Evolutionary conservation across 30 jellyfish, hydroid and myxozoan genomes (phyloP).

Genomic region (Turritopsis dohrnii): DNA sequence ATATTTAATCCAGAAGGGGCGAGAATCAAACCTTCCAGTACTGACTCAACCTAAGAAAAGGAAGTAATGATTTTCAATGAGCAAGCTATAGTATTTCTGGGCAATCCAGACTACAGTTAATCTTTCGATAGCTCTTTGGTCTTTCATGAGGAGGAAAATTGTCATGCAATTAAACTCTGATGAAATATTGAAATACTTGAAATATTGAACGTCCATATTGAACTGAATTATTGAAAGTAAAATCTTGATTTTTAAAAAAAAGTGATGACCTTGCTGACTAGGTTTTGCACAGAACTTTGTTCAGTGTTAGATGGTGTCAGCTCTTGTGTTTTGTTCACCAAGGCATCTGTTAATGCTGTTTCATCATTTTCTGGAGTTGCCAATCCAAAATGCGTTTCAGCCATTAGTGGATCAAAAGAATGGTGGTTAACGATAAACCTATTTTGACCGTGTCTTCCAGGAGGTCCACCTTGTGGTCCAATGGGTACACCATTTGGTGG

Average conservation of each 20-base stretch:
- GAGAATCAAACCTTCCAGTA: conserved; percentile 60
- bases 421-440: conserved; percentile 63
- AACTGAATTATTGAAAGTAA: neutral
- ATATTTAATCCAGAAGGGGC: conserved; percentile 63
- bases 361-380: conserved; percentile 54
- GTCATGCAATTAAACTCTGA: too few species aligned
- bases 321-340: conserved; percentile 53
- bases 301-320: conserved; percentile 77
- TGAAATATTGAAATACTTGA: too few species aligned
- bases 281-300: conserved; percentile 51
- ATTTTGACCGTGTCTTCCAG: conserved; percentile 28
- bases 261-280: conserved; percentile 32
- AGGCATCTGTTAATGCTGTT: conserved; percentile 58
- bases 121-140: too few species aligned
- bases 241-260: too few species aligned
- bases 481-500: conserved; percentile 2
- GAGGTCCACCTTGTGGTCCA: conserved; percentile 32
- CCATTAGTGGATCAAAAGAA: conserved; percentile 68
- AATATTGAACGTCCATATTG: too few species aligned
- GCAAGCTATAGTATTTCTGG: too few species aligned
- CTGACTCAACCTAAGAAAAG: conserved; percentile 47
- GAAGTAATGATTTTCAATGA: neutral
- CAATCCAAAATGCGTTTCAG: conserved; percentile 59
- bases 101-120: too few species aligned
- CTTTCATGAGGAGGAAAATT: too few species aligned